Percentiles rank a stretch among this genome's conserved stretches.
These are phyloP conservation scores for Enteromius paludinosus DNA, from an alignment of 2,797 vertebrate species.

Conservation along the genomic window DNA sequence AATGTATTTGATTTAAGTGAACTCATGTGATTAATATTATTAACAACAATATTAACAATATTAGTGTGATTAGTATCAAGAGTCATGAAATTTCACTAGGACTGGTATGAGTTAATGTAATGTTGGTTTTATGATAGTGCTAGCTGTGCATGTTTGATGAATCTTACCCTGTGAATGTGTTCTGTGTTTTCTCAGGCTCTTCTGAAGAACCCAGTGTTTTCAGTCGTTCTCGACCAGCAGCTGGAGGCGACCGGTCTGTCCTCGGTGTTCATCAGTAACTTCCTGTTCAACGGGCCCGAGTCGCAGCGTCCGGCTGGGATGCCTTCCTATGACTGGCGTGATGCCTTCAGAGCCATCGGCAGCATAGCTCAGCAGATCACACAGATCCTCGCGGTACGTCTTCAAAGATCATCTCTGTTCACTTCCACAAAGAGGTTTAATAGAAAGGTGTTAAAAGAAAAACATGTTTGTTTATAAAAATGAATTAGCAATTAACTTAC, in stretches of 20 bases:
- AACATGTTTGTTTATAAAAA: no score
- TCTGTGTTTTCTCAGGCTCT: conserved; percentile 72
- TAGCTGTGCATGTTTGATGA: background rate
- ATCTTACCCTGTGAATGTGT: conserved; percentile 10
- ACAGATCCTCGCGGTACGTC: conserved; percentile 87
- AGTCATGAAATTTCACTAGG: background rate
- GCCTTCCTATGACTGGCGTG: conserved; percentile 79
- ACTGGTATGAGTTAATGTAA: background rate
- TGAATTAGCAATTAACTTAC: no score
- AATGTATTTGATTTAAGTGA: background rate
- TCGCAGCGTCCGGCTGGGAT: conserved; percentile 67
- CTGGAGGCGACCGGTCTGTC: conserved; percentile 79
- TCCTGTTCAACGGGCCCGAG: conserved; percentile 82
- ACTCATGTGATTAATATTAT: background rate
- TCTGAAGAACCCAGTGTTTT: conserved; percentile 79
- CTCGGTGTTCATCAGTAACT: conserved; percentile 76
- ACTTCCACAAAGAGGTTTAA: background rate
- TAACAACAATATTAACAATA: background rate
- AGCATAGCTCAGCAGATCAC: conserved; percentile 81
- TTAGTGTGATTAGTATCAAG: background rate
- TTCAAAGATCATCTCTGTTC: background rate
- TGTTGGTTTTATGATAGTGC: background rate
- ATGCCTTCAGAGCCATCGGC: conserved; percentile 83
- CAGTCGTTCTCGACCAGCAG: conserved; percentile 72
- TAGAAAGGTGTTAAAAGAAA: no score